Evolutionary conservation across 2,797 vertebrate species (phyloP), one percentile per base, ranked within the genome.

Genomic region (Alca torda): DNA sequence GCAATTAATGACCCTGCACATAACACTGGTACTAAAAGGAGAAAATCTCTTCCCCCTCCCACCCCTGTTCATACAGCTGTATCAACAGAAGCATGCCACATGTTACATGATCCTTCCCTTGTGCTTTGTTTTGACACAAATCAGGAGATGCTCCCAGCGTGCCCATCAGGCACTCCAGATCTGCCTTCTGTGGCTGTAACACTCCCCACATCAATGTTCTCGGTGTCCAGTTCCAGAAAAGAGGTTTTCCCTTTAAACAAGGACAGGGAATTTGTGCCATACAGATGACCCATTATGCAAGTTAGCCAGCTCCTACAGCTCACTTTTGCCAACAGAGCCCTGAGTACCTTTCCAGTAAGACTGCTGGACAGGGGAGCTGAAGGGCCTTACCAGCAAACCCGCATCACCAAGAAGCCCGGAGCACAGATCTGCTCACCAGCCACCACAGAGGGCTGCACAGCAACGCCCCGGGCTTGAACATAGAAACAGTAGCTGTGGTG

Each of bases 51-150:
- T 45, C 31, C 5, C 2, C 20, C 10, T 1, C 5, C 25, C 4
- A 2, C 20, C 12, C 2, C 5, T 0, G 0, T 53, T 73, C 19
- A 16, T 8, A 16, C 6, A 80, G 33, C n/a, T 74, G 23, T 30
- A 57, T 33, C 48, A 70, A 63, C 18, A 70, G 35, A 43, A 69
- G n/a, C 21, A 10, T 5, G 14, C 11, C 64, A 41, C 2, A 0
- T 2, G 13, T 25, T 54, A 46, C 1, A 1, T 18, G 31, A 75
- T 50, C 59, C 37, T 87, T 69, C 35, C n/a, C 16, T 61, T 24
- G 13, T 12, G 50, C 54, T 84, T 78, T 43, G 24, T 56, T 72
- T 30, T 72, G 23, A 54, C 39, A 50, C 13, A 57, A 15, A 64
- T 15, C 6, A 41, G 13, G 31, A 69, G 19, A 61, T 30, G 39